Evolutionary conservation across 1,140 invertebrate species (phyloP).

Genomic region (Whitmania pigra): DNA sequence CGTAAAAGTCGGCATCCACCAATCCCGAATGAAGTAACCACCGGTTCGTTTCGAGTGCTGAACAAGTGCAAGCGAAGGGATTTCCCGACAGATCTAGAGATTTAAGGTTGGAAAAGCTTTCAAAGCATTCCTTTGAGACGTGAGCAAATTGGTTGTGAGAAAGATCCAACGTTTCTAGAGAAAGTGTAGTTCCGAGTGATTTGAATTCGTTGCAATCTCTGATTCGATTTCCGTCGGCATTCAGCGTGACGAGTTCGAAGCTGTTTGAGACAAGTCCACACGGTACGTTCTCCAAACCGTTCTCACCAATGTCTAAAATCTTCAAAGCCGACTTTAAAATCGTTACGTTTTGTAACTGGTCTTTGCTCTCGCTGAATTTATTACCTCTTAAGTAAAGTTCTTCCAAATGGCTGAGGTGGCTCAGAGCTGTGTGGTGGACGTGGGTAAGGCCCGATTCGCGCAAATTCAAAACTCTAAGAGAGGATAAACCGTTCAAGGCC

Average conservation of each 20-base stretch:
- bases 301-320: conserved; percentile 4
- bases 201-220: conserved; percentile 1
- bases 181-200: background rate
- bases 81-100: conserved; percentile 1
- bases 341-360: background rate
- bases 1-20: background rate
- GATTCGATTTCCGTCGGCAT: conserved; percentile 2
- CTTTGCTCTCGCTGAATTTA: conserved; percentile 5
- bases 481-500: background rate
- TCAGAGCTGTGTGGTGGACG: background rate
- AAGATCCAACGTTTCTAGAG: background rate
- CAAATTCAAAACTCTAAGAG: conserved; percentile 4
- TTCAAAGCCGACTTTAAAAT: background rate
- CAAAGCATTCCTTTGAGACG: background rate
- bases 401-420: conserved; percentile 2
- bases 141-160: conserved; percentile 8
- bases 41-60: background rate
- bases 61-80: conserved; percentile 1
- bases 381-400: background rate
- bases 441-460: background rate
- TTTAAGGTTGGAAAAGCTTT: background rate
- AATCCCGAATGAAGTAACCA: conserved; percentile 6
- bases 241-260: background rate
- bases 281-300: background rate
- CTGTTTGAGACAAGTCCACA: background rate